Percentiles rank a stretch among this genome's conserved stretches.
Evolutionary conservation across 2,113 vertebrate species (phyloP).

Genomic region (Apodemus speciosus): DNA sequence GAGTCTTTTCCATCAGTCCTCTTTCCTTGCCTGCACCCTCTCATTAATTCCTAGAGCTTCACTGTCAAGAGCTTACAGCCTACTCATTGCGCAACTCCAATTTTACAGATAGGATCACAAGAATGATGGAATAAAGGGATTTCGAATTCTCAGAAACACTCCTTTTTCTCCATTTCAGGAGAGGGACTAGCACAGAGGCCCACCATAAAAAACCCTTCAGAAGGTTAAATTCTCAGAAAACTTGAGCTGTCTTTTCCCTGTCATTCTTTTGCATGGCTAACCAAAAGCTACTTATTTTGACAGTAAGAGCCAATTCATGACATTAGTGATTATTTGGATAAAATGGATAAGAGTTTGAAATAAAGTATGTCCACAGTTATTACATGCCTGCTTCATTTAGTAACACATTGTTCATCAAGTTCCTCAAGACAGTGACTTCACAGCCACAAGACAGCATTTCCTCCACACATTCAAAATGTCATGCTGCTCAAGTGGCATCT

Average conservation of each 20-base stretch:
- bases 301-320: slow-evolving; percentile 66
- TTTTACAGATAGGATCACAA: slow-evolving; percentile 44
- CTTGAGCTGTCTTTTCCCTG: slow-evolving; percentile 20
- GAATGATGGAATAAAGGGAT: not conserved
- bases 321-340: slow-evolving; percentile 41
- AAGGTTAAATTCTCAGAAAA: slow-evolving; percentile 71
- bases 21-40: not conserved
- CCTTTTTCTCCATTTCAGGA: slow-evolving; percentile 8
- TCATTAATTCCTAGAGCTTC: slow-evolving; percentile 13
- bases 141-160: slow-evolving; percentile 67
- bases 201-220: slow-evolving; percentile 53
- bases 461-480: not conserved
- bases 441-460: not conserved
- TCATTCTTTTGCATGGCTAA: not conserved
- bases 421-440: slow-evolving; percentile 34
- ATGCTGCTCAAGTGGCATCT: not conserved
- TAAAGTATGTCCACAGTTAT: slow-evolving; percentile 10
- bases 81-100: not conserved
- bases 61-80: not conserved
- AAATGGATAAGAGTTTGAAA: slow-evolving; percentile 53
- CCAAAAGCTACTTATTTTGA: slow-evolving; percentile 50
- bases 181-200: slow-evolving; percentile 28
- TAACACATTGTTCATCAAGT: slow-evolving; percentile 16
- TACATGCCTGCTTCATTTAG: slow-evolving; percentile 29
- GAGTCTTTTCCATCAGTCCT: not conserved